phyloP scores from a whole-genome alignment of 2,888 invertebrate species.

The Globia sparganii region DNA sequence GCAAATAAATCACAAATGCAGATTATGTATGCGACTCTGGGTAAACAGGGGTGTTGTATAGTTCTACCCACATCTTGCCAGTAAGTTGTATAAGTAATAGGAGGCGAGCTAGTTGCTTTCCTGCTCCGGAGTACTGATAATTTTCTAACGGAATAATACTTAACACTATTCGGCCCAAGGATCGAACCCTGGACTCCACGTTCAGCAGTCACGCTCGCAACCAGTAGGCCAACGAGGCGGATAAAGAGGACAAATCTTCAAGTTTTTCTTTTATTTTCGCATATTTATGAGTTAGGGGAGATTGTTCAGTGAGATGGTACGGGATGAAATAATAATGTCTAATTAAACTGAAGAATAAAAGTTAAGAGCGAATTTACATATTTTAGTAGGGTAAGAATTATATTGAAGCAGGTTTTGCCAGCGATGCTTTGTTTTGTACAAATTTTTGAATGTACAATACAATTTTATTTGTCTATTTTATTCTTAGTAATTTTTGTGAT shows the following conservation, averaged over 20 bases:
- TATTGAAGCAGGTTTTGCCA: constrained; percentile 28
- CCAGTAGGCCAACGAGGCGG: not conserved
- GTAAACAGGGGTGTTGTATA: no score
- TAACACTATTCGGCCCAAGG: no score
- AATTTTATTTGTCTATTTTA: not conserved
- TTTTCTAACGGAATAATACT: not conserved
- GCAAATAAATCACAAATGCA: no score
- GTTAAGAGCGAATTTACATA: constrained; percentile 60
- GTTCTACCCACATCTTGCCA: not conserved
- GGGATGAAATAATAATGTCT: constrained; percentile 60
- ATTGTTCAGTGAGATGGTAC: constrained; percentile 41
- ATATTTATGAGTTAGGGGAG: constrained; percentile 60
- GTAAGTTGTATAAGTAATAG: no score
- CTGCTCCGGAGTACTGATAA: not conserved
- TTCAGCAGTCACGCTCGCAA: not conserved
- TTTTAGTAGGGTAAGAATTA: constrained; percentile 32
- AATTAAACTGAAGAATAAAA: constrained; percentile 60
- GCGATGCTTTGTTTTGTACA: constrained; percentile 24
- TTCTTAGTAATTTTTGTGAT: not conserved
- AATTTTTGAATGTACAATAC: constrained; percentile 1
- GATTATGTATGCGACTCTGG: not conserved
- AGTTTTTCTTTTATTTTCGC: constrained; percentile 41
- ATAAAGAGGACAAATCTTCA: constrained; percentile 17
- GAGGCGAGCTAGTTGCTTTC: not conserved
- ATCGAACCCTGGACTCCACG: not conserved